phyloP scores from a whole-genome alignment of 2,797 vertebrate species.

The Hirundo rustica region DNA sequence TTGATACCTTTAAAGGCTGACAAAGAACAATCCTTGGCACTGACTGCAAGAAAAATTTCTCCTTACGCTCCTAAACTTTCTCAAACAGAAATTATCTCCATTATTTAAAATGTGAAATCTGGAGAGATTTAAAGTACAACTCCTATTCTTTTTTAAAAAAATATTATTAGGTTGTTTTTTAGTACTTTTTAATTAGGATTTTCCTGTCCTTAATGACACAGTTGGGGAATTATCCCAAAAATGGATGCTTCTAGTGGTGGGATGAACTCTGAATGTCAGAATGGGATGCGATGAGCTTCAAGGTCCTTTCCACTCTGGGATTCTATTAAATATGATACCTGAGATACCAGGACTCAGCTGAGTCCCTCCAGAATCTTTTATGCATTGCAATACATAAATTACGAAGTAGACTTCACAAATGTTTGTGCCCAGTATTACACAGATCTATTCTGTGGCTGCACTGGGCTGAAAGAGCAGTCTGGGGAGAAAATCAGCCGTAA shows the following conservation, averaged over 20 bases:
- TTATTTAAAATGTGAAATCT: neutral
- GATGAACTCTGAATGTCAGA: neutral
- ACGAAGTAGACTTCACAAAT: neutral
- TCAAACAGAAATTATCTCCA: neutral
- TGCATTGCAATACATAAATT: neutral
- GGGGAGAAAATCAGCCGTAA: neutral
- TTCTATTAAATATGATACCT: fast-evolving
- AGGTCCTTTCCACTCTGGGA: neutral
- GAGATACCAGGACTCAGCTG: neutral
- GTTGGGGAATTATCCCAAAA: neutral
- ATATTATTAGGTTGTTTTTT: fast-evolving
- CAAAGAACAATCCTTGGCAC: neutral
- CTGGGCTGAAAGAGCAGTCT: fast-evolving
- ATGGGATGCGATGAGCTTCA: neutral
- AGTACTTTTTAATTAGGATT: neutral
- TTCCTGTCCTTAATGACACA: neutral
- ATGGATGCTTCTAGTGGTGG: neutral
- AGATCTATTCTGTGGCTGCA: neutral
- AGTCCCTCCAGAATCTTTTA: neutral
- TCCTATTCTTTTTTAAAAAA: neutral
- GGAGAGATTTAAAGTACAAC: neutral
- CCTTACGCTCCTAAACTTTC: neutral
- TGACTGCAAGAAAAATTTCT: neutral
- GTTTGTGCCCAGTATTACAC: neutral
- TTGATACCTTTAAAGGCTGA: fast-evolving